Conservation (phyloP, 2,797 vertebrate genomes). For the Sebastes iracundus region DNA sequence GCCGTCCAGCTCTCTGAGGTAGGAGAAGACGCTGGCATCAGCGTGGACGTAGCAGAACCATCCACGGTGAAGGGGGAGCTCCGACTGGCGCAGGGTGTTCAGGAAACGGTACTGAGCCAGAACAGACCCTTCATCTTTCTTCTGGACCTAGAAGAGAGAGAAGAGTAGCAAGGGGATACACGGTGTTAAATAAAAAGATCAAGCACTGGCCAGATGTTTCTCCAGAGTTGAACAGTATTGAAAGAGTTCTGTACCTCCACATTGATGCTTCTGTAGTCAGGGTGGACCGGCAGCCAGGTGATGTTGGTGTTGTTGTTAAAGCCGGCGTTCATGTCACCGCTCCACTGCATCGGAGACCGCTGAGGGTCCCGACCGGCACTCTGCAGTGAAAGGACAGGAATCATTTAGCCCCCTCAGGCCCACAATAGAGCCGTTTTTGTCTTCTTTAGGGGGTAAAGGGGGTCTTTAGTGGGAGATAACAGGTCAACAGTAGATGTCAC, state of each 20-base stretch:
- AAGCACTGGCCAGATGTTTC: not conserved
- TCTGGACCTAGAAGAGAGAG: slow-evolving; percentile 82
- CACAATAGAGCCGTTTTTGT: too few relatives aligned
- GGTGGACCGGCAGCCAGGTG: slow-evolving; percentile 89
- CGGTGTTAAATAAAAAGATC: not conserved
- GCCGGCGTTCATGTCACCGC: slow-evolving; percentile 82
- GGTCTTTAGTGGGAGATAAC: too few relatives aligned
- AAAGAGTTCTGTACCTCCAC: slow-evolving; percentile 84
- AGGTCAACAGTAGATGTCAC: too few relatives aligned
- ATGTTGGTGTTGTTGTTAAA: slow-evolving; percentile 83
- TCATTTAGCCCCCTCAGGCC: not conserved
- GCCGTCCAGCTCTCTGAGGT: slow-evolving; percentile 91
- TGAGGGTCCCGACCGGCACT: slow-evolving; percentile 83
- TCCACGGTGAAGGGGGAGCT: slow-evolving; percentile 87
- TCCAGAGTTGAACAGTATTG: not conserved
- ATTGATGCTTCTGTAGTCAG: slow-evolving; percentile 85
- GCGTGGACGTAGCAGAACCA: slow-evolving; percentile 91
- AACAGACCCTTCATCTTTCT: slow-evolving; percentile 75
- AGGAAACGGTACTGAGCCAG: slow-evolving; percentile 88
- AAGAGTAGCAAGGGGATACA: not conserved
- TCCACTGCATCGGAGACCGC: slow-evolving; percentile 98
- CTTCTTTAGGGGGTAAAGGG: too few relatives aligned
- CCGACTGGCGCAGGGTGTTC: slow-evolving; percentile 78
- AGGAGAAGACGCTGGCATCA: slow-evolving; percentile 83
- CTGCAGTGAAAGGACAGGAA: slow-evolving; percentile 72